These are phyloP conservation scores for Corapipo altera DNA, from an alignment of 2,113 vertebrate genomes.

Conservation along the genomic window DNA sequence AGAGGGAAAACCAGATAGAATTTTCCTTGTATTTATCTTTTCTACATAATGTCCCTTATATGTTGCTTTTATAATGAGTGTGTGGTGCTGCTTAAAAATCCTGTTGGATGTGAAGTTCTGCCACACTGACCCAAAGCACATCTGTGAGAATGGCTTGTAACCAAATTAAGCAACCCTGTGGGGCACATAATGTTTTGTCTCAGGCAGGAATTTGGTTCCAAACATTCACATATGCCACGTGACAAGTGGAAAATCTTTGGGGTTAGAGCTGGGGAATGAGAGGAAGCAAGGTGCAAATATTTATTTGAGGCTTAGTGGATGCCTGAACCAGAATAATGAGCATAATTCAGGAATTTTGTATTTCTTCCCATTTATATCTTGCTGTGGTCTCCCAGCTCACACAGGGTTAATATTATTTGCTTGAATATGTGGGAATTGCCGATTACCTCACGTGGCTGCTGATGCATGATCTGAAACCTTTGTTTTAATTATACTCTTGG, in stretches of 20 bases:
- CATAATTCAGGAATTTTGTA: neutral
- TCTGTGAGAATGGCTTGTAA: neutral
- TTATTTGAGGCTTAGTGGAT: neutral
- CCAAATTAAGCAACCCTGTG: neutral
- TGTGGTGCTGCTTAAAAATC: neutral
- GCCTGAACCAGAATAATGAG: neutral
- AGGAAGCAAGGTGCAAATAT: neutral
- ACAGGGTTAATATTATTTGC: neutral
- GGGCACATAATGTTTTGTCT: conserved; percentile 13
- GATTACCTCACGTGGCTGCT: neutral
- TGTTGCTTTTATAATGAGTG: neutral
- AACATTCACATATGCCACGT: neutral
- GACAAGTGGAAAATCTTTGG: neutral
- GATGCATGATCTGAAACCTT: neutral
- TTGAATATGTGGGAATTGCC: neutral
- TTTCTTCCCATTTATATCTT: neutral
- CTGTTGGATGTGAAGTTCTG: neutral
- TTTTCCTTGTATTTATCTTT: neutral
- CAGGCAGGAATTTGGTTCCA: neutral
- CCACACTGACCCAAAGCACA: neutral
- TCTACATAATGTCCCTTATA: neutral
- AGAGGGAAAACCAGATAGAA: neutral
- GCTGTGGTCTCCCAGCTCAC: neutral
- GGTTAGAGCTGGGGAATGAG: neutral
- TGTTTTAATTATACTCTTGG: neutral